phyloP scores from a whole-genome alignment of 2,113 vertebrate genomes.

The Xenus cinereus region DNA sequence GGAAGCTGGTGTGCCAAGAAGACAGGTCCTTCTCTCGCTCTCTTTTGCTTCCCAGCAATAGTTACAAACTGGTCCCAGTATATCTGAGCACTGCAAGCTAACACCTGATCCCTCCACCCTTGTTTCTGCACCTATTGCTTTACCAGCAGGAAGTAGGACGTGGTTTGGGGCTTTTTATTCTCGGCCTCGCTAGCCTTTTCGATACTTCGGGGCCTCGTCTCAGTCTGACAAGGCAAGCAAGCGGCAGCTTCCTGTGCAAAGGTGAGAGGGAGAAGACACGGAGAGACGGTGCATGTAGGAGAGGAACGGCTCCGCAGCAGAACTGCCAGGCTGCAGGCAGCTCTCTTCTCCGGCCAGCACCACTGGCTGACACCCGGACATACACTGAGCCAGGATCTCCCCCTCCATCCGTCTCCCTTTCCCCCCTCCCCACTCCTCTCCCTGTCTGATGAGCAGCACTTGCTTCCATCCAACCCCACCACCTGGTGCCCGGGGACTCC shows the following conservation, averaged over 20 bases:
- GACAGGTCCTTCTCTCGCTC: neutral
- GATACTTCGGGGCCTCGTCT: constrained; percentile 41
- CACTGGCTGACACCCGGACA: neutral
- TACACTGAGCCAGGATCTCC: neutral
- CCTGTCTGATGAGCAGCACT: neutral
- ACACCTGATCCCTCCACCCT: constrained; percentile 43
- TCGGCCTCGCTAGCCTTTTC: constrained; percentile 57
- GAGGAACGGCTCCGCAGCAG: neutral
- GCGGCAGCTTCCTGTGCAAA: constrained; percentile 63
- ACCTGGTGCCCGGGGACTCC: neutral
- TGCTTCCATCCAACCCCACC: neutral
- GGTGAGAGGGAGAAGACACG: constrained; percentile 31
- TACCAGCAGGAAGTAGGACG: constrained; percentile 67
- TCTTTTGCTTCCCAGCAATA: neutral
- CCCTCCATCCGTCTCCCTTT: neutral
- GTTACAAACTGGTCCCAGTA: neutral
- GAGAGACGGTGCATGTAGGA: neutral
- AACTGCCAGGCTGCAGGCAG: neutral
- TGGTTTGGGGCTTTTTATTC: constrained; percentile 66
- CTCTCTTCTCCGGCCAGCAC: neutral
- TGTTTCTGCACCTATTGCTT: constrained; percentile 30
- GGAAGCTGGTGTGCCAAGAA: neutral
- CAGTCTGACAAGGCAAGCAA: constrained; percentile 56
- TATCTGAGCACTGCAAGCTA: neutral
- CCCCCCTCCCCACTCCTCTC: rapidly evolving